A percentile compares a stretch with the other conserved stretches of the same genome.
These are phyloP conservation scores for Coecobrya sp. DNA, from an alignment of 2,888 invertebrate species.

Conservation along the genomic window DNA sequence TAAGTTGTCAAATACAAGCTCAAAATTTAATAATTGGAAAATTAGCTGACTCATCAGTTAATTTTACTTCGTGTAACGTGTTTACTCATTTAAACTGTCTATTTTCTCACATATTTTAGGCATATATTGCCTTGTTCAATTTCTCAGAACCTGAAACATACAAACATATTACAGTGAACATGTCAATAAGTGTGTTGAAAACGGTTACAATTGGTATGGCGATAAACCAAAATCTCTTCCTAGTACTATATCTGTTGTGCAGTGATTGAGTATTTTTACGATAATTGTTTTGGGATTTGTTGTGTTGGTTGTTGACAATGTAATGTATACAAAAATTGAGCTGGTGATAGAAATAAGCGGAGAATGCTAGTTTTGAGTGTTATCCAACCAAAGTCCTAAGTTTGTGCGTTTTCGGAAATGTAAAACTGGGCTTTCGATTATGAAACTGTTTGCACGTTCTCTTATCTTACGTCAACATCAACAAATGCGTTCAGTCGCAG, in stretches of 20 bases:
- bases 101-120: background rate
- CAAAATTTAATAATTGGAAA: background rate
- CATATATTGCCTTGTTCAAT: background rate
- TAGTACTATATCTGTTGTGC: background rate
- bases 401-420: background rate
- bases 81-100: background rate
- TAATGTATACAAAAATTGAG: background rate
- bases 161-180: background rate
- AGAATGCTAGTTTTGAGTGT: background rate
- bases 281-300: constrained; percentile 1
- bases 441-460: background rate
- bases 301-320: background rate
- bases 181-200: background rate
- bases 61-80: background rate
- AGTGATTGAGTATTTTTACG: too few relatives aligned
- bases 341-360: background rate
- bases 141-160: background rate
- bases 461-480: constrained; percentile 15
- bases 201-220: background rate
- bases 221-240: background rate
- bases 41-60: background rate
- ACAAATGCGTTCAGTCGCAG: background rate
- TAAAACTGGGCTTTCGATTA: background rate
- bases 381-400: background rate
- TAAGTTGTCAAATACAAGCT: background rate